These are phyloP conservation scores for Muscicapa comitata DNA, from an alignment of 2,797 vertebrate species.

Conservation along the genomic window DNA sequence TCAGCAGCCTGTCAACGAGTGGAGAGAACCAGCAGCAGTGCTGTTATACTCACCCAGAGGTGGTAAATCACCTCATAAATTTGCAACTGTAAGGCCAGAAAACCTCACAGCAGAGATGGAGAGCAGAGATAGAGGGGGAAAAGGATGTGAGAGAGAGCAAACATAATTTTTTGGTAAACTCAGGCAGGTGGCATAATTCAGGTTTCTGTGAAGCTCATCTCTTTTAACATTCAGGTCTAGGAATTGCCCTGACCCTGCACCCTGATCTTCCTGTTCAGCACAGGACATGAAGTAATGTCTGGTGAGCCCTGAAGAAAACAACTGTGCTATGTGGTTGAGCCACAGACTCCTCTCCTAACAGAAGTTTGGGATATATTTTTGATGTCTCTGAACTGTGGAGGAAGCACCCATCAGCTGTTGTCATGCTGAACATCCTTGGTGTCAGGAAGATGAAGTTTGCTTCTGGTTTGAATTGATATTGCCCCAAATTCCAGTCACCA, in stretches of 20 bases:
- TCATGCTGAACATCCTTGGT: background rate
- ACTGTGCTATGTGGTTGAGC: accelerated
- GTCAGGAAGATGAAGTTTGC: background rate
- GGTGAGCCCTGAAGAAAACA: background rate
- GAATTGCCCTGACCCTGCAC: background rate
- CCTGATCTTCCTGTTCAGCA: background rate
- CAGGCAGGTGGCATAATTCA: background rate
- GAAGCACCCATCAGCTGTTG: background rate
- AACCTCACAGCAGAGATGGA: background rate
- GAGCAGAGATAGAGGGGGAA: background rate
- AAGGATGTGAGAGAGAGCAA: background rate
- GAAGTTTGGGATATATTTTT: background rate
- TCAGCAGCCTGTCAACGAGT: accelerated
- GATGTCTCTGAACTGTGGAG: background rate
- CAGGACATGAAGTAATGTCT: background rate
- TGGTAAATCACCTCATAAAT: background rate
- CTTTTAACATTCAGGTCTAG: background rate
- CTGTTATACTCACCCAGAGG: background rate
- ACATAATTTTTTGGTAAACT: background rate
- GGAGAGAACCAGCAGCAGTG: background rate
- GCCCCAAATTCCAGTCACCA: background rate
- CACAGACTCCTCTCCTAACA: background rate
- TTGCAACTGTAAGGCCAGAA: background rate
- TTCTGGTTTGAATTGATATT: background rate
- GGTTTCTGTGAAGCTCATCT: background rate